Percentiles rank a stretch among this genome's conserved stretches.
phyloP scores from a whole-genome alignment of 2,113 vertebrate genomes.

The Channa argus region DNA sequence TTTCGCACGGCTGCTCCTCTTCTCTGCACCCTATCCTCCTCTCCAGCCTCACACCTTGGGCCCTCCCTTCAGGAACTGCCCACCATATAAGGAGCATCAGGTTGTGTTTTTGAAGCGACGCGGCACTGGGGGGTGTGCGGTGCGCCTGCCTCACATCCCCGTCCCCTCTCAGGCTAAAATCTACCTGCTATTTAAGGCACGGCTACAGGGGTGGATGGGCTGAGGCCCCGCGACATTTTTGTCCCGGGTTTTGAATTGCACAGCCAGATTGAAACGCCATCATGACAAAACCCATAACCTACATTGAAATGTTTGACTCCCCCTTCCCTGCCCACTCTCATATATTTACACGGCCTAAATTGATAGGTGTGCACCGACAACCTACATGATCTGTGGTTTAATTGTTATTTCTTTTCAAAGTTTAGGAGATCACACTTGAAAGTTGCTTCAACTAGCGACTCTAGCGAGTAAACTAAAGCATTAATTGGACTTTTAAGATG shows the following conservation, averaged over 20 bases:
- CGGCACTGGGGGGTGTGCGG: conserved; percentile 1
- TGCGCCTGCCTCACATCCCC: neutral
- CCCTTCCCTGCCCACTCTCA: neutral
- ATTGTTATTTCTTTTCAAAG: neutral
- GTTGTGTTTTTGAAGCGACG: conserved; percentile 44
- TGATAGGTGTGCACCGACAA: neutral
- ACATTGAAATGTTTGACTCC: conserved; percentile 22
- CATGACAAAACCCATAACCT: conserved; percentile 53
- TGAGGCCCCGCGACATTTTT: conserved; percentile 59
- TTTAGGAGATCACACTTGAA: neutral
- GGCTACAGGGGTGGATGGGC: conserved; percentile 1
- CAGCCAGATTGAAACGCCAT: conserved; percentile 51
- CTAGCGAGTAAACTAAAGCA: neutral
- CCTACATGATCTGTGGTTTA: neutral
- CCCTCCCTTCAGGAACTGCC: conserved; percentile 65
- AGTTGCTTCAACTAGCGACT: neutral
- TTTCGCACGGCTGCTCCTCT: conserved; percentile 23
- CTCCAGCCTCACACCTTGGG: neutral
- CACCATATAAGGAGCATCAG: conserved; percentile 73
- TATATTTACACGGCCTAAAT: conserved; percentile 35
- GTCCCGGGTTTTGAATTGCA: conserved; percentile 73
- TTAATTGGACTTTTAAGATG: neutral
- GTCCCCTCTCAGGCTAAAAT: conserved; percentile 35
- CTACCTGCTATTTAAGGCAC: conserved; percentile 77
- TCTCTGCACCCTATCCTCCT: conserved; percentile 26